Percentiles rank a stretch among this genome's conserved stretches.
Evolutionary conservation across 2,797 vertebrate genomes (phyloP).

Genomic region (Taeniopygia guttata): DNA sequence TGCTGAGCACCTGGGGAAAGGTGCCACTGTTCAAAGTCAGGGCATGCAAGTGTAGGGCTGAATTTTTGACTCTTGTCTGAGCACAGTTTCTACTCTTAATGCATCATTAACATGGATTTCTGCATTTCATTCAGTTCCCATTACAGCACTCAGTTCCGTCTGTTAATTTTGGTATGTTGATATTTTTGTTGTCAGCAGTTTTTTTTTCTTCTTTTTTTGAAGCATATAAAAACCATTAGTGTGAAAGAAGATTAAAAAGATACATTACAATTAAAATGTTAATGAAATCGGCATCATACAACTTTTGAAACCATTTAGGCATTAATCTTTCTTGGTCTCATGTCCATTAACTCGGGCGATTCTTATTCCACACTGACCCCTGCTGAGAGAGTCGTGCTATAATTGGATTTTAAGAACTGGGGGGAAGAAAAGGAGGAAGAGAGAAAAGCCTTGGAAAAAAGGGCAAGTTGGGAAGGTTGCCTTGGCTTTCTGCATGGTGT

Average conservation of each 20-base stretch:
- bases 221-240: conserved; percentile 72
- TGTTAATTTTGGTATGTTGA: conserved; percentile 67
- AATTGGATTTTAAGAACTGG: conserved; percentile 71
- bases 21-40: background rate
- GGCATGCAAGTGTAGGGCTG: accelerated
- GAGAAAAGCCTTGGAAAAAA: conserved; percentile 8
- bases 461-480: conserved; percentile 9
- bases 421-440: background rate
- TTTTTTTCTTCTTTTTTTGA: conserved; percentile 41
- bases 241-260: conserved; percentile 78
- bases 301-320: conserved; percentile 70
- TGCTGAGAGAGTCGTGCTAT: conserved; percentile 73
- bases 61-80: conserved; percentile 10
- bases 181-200: conserved; percentile 77
- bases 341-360: conserved; percentile 62
- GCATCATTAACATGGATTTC: conserved; percentile 20
- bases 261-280: conserved; percentile 82
- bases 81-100: background rate
- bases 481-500: background rate
- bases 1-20: background rate
- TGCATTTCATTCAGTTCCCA: conserved; percentile 42
- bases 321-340: conserved; percentile 65
- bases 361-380: conserved; percentile 78
- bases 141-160: conserved; percentile 32
- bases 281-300: conserved; percentile 73